Conservation (phyloP, 1,140 invertebrate genomes). For the Triops cancriformis region DNA sequence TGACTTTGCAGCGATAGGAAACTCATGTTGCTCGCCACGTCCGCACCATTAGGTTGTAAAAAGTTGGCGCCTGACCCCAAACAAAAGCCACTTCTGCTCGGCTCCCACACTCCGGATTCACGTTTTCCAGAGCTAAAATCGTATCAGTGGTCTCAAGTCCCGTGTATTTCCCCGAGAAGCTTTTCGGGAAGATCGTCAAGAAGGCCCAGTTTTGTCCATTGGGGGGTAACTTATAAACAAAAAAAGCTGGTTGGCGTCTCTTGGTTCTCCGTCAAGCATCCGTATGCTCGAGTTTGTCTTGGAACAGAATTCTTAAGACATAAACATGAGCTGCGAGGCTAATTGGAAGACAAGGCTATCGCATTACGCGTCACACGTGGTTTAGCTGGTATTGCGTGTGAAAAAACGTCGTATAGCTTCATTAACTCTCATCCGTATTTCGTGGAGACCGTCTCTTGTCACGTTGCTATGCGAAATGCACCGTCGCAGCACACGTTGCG, state of each 20-base stretch:
- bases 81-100: constrained; percentile 8
- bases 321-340: not conserved
- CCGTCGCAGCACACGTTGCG: not conserved
- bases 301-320: not conserved
- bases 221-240: not conserved
- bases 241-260: not conserved
- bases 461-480: too few relatives aligned
- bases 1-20: not conserved
- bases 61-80: not conserved
- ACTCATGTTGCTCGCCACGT: not conserved
- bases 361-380: not conserved
- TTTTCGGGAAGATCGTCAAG: too few relatives aligned
- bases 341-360: constrained; percentile 1
- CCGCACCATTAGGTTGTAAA: constrained; percentile 3
- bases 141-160: too few relatives aligned
- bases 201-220: too few relatives aligned
- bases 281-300: not conserved
- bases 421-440: not conserved
- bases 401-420: not conserved
- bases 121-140: not conserved
- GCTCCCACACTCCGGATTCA: not conserved
- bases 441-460: not conserved
- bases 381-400: not conserved
- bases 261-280: not conserved
- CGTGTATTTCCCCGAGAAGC: too few relatives aligned